phyloP scores from a whole-genome alignment of 1,140 invertebrate genomes.

The Callitettix versicolor region DNA sequence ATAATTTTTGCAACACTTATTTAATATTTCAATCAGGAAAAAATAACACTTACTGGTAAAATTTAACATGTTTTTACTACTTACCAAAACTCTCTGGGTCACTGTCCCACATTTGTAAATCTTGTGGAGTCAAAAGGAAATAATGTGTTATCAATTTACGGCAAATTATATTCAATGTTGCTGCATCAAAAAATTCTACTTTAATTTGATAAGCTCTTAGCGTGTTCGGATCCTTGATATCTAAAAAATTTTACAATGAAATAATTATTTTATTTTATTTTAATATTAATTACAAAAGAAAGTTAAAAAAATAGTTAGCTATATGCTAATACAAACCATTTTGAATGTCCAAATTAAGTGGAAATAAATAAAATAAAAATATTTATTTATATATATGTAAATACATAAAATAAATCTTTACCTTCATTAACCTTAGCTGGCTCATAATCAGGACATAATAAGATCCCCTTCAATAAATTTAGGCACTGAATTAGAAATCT shows the following conservation, averaged over 20 bases:
- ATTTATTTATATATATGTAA: neutral
- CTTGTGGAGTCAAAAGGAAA: slow-evolving; percentile 71
- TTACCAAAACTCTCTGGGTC: slow-evolving; percentile 82
- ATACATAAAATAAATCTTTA: slow-evolving; percentile 14
- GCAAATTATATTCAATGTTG: slow-evolving; percentile 65
- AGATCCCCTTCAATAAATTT: slow-evolving; percentile 76
- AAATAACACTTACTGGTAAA: too few relatives aligned
- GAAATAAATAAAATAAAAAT: slow-evolving; percentile 20
- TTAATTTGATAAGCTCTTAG: slow-evolving; percentile 56
- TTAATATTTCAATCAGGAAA: too few relatives aligned
- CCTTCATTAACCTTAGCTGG: slow-evolving; percentile 34
- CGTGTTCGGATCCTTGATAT: slow-evolving; percentile 37
- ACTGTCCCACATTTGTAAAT: slow-evolving; percentile 78
- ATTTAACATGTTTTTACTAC: too few relatives aligned
- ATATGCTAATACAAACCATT: too few relatives aligned
- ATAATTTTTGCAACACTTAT: too few relatives aligned
- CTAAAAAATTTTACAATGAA: too few relatives aligned
- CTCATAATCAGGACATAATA: slow-evolving; percentile 65
- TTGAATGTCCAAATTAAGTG: too few relatives aligned
- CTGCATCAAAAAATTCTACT: slow-evolving; percentile 56
- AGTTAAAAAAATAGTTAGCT: too few relatives aligned
- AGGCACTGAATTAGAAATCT: slow-evolving; percentile 79
- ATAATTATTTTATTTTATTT: too few relatives aligned
- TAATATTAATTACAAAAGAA: too few relatives aligned
- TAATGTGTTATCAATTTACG: slow-evolving; percentile 76